These are phyloP conservation scores for Phylloscopus collybita DNA, from an alignment of 2,797 vertebrate genomes.

Conservation along the genomic window DNA sequence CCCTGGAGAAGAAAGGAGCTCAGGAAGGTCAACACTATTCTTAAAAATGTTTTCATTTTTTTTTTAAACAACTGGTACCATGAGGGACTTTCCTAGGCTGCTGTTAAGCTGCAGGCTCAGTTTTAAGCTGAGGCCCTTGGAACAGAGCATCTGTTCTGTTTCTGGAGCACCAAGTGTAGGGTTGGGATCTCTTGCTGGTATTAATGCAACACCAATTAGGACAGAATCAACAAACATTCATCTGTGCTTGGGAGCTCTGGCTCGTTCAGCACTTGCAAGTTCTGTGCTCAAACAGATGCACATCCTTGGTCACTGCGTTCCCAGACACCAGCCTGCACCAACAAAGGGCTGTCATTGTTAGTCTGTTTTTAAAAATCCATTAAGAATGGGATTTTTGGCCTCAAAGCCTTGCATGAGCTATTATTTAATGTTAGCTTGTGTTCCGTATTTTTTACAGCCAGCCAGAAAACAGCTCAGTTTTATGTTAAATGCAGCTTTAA, in stretches of 20 bases:
- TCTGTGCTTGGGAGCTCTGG: neutral
- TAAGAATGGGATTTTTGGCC: neutral
- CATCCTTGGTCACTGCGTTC: neutral
- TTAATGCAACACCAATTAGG: neutral
- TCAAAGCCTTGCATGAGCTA: neutral
- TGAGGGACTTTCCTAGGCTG: neutral
- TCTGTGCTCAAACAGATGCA: neutral
- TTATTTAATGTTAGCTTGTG: neutral
- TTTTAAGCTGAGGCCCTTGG: neutral
- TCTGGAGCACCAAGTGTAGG: neutral
- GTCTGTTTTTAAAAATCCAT: neutral
- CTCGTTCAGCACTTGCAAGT: neutral
- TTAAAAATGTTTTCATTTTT: neutral
- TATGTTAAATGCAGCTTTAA: neutral
- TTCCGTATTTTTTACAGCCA: neutral
- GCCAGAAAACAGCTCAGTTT: neutral
- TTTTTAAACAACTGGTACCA: neutral
- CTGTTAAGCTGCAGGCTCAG: neutral
- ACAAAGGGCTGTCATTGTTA: neutral
- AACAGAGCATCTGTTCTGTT: neutral
- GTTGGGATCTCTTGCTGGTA: neutral
- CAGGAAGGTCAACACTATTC: constrained; percentile 5
- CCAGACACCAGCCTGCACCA: neutral
- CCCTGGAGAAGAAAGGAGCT: constrained; percentile 20
- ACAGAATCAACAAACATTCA: neutral